Evolutionary conservation across 2,113 vertebrate genomes (phyloP), one percentile per base, ranked within the genome.

Genomic region (Platichthys stellatus): DNA sequence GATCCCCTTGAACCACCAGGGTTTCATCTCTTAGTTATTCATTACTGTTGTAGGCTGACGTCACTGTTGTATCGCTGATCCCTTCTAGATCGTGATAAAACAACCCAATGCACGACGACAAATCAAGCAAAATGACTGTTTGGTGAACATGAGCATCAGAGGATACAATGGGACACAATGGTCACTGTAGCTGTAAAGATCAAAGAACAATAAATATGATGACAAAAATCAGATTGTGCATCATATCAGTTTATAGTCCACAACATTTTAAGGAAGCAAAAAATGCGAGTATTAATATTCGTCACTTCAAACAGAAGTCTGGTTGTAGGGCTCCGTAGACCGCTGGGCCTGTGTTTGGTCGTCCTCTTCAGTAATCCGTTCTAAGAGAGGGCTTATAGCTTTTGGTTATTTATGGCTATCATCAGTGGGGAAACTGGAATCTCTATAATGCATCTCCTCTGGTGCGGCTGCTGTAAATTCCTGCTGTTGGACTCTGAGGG

Each of bases 11-110:
- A 78, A 72, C 59, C 53, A 31, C 10, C 47, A 60, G 15, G 26
- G 26, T 65, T 72, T 73, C 28, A 61, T 68, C 18, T 58, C 21
- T 57, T 18, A 53, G 18, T 65, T n/a, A 68, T 21, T 77, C 8
- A 38, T 13, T 20, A 14, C 56, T 47, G 24, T 65, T 54, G 45
- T 18, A 70, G 21, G n/a, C n/a, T 12, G 0, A 5, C 21, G 51
- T 69, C n/a, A 31, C 43, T 40, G 3, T 13, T 9, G 3, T 14
- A 4, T 13, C 10, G 26, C 12, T 38, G 20, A 24, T 74, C 20
- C 28, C 2, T 67, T 66, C 1, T 71, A 5, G 38, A 40, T 26
- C 21, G 49, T n/a, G 1, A 64, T 47, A 10, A 64, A 80, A 63
- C 4, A 35, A 31, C 4, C 54, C 12, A 13, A 17, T 17, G 20